Evolutionary conservation across 2,113 vertebrate genomes (phyloP).

Genomic region (Heterotilapia buettikoferi): DNA sequence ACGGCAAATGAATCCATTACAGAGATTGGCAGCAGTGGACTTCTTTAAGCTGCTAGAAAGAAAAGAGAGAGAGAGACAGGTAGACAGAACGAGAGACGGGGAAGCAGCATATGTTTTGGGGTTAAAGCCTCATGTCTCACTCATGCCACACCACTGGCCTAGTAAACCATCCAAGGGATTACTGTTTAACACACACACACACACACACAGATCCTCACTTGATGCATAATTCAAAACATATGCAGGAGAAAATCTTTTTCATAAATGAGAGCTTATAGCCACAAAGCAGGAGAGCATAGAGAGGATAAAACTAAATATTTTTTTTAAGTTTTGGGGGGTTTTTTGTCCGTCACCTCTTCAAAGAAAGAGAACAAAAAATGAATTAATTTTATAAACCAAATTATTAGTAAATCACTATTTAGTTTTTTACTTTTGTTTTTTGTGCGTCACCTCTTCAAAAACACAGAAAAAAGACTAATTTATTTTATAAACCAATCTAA

Average conservation of each 20-base stretch:
- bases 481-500: neutral
- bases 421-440: neutral
- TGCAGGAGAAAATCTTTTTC: constrained; percentile 55
- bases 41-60: constrained; percentile 25
- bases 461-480: neutral
- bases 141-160: constrained; percentile 61
- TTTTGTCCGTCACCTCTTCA: neutral
- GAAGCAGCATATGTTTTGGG: constrained; percentile 53
- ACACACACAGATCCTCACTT: neutral
- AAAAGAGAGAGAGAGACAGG: neutral
- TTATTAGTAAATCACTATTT: neutral
- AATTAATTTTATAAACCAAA: neutral
- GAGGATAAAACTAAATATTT: neutral
- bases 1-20: constrained; percentile 47
- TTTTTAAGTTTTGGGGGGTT: accelerated
- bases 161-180: constrained; percentile 55
- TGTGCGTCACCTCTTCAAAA: neutral
- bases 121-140: constrained; percentile 59
- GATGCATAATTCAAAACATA: constrained; percentile 58
- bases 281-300: neutral
- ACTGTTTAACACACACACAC: constrained; percentile 11
- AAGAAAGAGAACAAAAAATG: neutral
- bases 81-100: neutral
- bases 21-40: constrained; percentile 37
- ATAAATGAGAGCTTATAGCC: constrained; percentile 47